Evolutionary conservation across 1,140 invertebrate genomes (phyloP).

Genomic region (Tetramorium parvispinum): DNA sequence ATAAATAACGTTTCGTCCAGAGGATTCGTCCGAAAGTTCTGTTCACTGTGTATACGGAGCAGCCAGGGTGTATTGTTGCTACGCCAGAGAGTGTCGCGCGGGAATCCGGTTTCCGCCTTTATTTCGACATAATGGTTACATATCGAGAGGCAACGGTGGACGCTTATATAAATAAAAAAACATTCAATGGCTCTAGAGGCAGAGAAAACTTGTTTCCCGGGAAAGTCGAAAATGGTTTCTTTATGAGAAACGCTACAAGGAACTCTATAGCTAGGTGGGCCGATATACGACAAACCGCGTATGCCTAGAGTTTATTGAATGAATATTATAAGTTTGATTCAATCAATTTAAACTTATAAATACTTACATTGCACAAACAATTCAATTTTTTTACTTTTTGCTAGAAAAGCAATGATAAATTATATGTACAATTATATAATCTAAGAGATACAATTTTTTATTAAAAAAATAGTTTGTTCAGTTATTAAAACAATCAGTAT

Average conservation of each 20-base stretch:
- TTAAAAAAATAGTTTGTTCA: background rate
- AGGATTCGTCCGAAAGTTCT: conserved; percentile 36
- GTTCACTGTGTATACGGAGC: background rate
- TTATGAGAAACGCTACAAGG: conserved; percentile 15
- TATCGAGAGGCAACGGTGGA: background rate
- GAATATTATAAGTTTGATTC: background rate
- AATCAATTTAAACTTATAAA: background rate
- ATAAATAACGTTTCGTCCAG: conserved; percentile 57
- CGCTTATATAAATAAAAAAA: conserved; percentile 52
- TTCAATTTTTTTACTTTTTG: background rate
- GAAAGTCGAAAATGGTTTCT: conserved; percentile 16
- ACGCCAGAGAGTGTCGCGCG: conserved; percentile 25
- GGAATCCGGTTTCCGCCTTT: conserved; percentile 49
- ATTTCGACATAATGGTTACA: conserved; percentile 47
- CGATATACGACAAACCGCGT: background rate
- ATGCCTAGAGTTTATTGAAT: conserved; percentile 14
- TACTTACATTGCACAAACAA: background rate
- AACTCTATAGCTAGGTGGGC: background rate
- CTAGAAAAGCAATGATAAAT: background rate
- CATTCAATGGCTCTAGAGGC: background rate
- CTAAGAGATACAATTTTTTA: background rate
- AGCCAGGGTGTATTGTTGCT: background rate
- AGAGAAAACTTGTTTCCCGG: background rate
- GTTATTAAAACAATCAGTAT: background rate
- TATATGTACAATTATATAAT: background rate